Evolutionary conservation across 2,797 vertebrate genomes (phyloP), one percentile per base, ranked within the genome.

Genomic region (Cheracebus regulus): DNA sequence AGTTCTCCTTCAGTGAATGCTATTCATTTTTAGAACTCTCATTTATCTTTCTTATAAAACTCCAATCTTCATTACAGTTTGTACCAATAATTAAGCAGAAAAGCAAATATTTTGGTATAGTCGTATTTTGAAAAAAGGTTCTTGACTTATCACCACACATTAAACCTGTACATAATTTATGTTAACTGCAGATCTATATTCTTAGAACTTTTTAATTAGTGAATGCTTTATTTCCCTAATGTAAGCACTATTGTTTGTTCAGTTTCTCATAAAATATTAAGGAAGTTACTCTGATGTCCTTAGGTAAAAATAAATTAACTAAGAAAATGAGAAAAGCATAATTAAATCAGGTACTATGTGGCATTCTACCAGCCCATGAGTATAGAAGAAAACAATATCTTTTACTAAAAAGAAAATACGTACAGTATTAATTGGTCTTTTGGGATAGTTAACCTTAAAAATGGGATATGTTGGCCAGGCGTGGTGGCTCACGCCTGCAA

Each of bases 301-400:
- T 52, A 90, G 46, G 70, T 93, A 96, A 95, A 97, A 97, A 93
- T 93, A 97, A 97, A 96, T 96, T 94, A 93, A 89, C 81, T 81
- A 92, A 39, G 50, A 96, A 96, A 96, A 90, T 86, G 67, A 76
- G 17, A 46, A 0, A 30, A 91, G 30, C n/a, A 48, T 93, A 93
- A 97, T 95, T 96, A 92, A 97, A 90, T 88, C 41, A 79, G 7
- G 52, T 46, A 7, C 19, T 26, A 28, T 28, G 5, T 70, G 61
- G 50, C 36, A 96, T 92, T 90, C 81, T 92, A 64, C 10, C 20
- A 75, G 14, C 70, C 39, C 10, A 24, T 64, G 95, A 79, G 90
- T 92, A 93, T 19, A 91, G 36, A 80, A 61, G 39, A 88, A 94
- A 96, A 44, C 28, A 96, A 44, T 41, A 81, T 33, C 36, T 36